Evolutionary conservation across 64 coral and sea anemone species (phyloP), one percentile per base, ranked within the genome.

Genomic region (Actinia tenebrosa): DNA sequence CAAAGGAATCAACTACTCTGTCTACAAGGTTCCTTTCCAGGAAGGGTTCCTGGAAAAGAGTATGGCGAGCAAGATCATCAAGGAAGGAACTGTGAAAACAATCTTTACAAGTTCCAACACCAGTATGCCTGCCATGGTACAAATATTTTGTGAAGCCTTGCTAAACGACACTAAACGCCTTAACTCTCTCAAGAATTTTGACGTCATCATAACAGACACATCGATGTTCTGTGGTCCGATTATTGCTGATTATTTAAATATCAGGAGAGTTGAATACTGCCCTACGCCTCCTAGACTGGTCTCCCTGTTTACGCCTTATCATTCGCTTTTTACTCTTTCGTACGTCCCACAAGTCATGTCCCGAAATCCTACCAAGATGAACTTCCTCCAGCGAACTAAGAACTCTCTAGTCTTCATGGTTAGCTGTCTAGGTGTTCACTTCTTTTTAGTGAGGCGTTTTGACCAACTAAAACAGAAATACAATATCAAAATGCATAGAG

Each of bases 401-500:
- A 95, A 95, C 30, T 30, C 78, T 68, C 47, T 71, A 0, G 25
- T 47, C 3, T 88, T 82, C 3, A 45, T 89, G 16, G 60, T 1
- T 44, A 19, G 52, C 53, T 14, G 17, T 20, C 62, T 80, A 55
- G 80, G 6, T 46, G 56, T 89, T 82, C 42, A 46, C 5, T 44
- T 59, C 16, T 16, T 43, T 86, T 17, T 78, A 77, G 2, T 20
- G 43, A 63, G 23, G 16, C 47, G n/a, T 22, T 17, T 60, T 85
- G 62, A 77, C 64, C 18, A 8, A 20, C 37, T 94, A 1, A 91
- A 91, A 52, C 16, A 6, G 16, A 88, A 87, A 84, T 91, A 79
- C 69, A 80, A 88, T 17, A 91, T 94, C 14, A 91, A 75, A 64
- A 86, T 89, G 13, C 89, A 91, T 18, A 90, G 56, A 54, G 84